phyloP scores from a whole-genome alignment of 2,888 invertebrate species.

The Mythimna vitellina region DNA sequence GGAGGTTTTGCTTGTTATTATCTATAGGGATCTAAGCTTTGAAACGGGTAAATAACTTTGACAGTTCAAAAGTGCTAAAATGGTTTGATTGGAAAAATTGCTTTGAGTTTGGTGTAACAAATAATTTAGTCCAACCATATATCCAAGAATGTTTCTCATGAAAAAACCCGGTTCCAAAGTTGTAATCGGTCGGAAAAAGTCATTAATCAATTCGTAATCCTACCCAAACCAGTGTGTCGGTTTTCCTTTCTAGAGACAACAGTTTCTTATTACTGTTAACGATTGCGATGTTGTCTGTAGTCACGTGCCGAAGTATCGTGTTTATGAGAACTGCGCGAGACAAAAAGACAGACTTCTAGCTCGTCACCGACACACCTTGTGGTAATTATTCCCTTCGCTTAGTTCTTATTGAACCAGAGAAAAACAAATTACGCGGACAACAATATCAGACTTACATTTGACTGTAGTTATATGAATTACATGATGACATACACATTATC shows the following conservation, averaged over 20 bases:
- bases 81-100: too few species aligned
- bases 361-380: conserved; percentile 15
- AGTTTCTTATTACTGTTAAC: conserved; percentile 9
- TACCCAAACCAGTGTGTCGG: not conserved
- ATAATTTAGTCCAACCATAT: too few species aligned
- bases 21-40: too few species aligned
- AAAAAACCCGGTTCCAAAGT: not conserved
- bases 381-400: conserved; percentile 5
- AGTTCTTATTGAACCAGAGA: not conserved
- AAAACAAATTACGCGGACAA: too few species aligned
- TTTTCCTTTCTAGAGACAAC: conserved; percentile 20
- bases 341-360: not conserved
- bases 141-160: not conserved
- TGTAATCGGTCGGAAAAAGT: not conserved
- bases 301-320: conserved; percentile 37
- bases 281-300: not conserved
- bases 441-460: too few species aligned
- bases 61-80: too few species aligned
- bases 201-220: conserved; percentile 18
- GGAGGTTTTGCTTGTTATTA: too few species aligned
- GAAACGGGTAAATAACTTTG: too few species aligned
- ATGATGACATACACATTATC: too few species aligned
- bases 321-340: conserved; percentile 1
- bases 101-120: too few species aligned
- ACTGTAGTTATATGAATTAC: too few species aligned